Evolutionary conservation across 1,140 invertebrate genomes (phyloP), one percentile per base, ranked within the genome.

Genomic region (Ruditapes philippinarum): DNA sequence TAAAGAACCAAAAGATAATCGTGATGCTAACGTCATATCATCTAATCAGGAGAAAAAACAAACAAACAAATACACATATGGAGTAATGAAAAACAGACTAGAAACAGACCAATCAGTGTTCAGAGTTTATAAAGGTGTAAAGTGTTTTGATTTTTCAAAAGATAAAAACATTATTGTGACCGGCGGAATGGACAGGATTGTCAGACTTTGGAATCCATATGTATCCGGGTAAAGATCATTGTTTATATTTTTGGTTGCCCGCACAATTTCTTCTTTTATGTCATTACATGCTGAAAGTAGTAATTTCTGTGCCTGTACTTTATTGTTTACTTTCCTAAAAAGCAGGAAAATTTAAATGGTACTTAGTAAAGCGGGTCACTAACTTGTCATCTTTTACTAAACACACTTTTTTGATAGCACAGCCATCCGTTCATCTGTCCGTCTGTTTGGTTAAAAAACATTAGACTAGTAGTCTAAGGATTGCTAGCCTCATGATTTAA

Each of bases 141-240:
- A 96, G 83, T 95, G 94, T 79, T 96, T 96, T 90, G 95, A 95
- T 82, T 95, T 95, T 84, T 95, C 93, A 45, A 95, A 96, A 76
- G 92, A 93, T 31, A 96, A 95, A 83, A 96, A 95, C 86, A 90
- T 96, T 54, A 93, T 96, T 62, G 93, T 96, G 19, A 96, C 95
- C 73, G 95, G 95, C 87, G 95, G 95, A 93, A 96, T 95, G 95
- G 96, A 96, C 86, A 89, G 95, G 85, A 95, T 96, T 65, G 94
- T 96, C 1, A 70, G 96, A 57, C 91, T 96, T 12, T 96, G 95
- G 95, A 96, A 96, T 91, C 95, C 96, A 4, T 96, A 96, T 93
- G 95, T 96, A 2, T 92, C 93, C 54, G 90, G 86, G 94, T 95
- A 93, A n/a, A 91, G 93, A 93, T 49, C n/a, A 25, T 62, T 62